These are phyloP conservation scores for Lordiphosa clarofinis DNA, from an alignment of 1,140 invertebrate genomes.

Conservation along the genomic window DNA sequence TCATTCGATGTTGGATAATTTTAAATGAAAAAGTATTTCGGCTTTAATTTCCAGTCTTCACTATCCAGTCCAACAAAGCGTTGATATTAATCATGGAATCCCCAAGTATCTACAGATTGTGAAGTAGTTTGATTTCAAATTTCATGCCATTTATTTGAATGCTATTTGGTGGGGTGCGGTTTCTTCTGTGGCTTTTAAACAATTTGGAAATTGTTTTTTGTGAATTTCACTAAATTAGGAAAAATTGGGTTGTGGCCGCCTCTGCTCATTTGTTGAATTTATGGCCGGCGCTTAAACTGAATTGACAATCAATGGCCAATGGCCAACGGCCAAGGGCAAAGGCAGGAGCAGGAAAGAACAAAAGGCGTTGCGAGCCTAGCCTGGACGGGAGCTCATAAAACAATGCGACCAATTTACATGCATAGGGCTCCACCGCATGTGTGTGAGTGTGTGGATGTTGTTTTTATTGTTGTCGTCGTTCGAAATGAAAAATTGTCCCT, in stretches of 20 bases:
- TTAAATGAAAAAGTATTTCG: too few relatives aligned
- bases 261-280: slow-evolving; percentile 66
- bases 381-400: slow-evolving; percentile 51
- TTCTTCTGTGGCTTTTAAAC: slow-evolving; percentile 13
- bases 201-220: slow-evolving; percentile 39
- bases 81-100: too few relatives aligned
- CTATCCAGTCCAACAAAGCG: too few relatives aligned
- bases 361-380: slow-evolving; percentile 35
- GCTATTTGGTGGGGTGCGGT: too few relatives aligned
- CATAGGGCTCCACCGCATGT: slow-evolving; percentile 45
- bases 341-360: slow-evolving; percentile 23
- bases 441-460: slow-evolving; percentile 18
- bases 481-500: slow-evolving; percentile 73
- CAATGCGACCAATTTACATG: slow-evolving; percentile 75
- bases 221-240: slow-evolving; percentile 51
- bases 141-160: too few relatives aligned
- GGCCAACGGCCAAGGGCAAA: slow-evolving; percentile 21
- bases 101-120: too few relatives aligned
- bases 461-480: slow-evolving; percentile 58
- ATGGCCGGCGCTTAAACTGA: slow-evolving; percentile 69
- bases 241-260: slow-evolving; percentile 32
- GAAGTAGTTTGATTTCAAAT: too few relatives aligned
- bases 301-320: slow-evolving; percentile 70
- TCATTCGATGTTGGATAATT: too few relatives aligned
- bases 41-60: too few relatives aligned